phyloP scores from a whole-genome alignment of 2,797 vertebrate genomes.

The Hoplostethus mediterraneus region DNA sequence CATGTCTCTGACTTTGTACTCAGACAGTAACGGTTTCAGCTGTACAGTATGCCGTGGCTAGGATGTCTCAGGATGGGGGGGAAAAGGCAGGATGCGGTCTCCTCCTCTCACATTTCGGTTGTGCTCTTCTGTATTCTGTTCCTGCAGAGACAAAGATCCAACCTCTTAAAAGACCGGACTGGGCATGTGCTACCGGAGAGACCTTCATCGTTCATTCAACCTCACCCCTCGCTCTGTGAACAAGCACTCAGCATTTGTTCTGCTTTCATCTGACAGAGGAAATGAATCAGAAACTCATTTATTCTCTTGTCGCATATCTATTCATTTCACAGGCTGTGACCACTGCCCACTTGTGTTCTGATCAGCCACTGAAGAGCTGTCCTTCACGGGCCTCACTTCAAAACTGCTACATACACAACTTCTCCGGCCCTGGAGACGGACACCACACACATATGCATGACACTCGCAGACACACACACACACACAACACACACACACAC shows the following conservation, averaged over 20 bases:
- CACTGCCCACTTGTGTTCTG: slow-evolving; percentile 72
- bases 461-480: slow-evolving; percentile 12
- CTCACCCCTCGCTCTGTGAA: slow-evolving; percentile 43
- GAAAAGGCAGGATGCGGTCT: slow-evolving; percentile 32
- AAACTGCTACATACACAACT: slow-evolving; percentile 42
- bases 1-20: slow-evolving; percentile 31
- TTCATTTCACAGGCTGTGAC: slow-evolving; percentile 73
- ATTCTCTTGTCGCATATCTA: slow-evolving; percentile 68
- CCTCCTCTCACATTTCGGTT: slow-evolving; percentile 42
- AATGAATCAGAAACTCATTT: slow-evolving; percentile 79
- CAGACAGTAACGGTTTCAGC: slow-evolving; percentile 44
- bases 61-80: slow-evolving; percentile 44
- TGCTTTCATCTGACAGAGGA: slow-evolving; percentile 75
- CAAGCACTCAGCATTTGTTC: slow-evolving; percentile 67
- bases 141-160: slow-evolving; percentile 64
- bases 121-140: slow-evolving; percentile 59
- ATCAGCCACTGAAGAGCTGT: slow-evolving; percentile 68
- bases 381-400: slow-evolving; percentile 63
- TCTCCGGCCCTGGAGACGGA: slow-evolving; percentile 11
- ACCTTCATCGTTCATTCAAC: slow-evolving; percentile 59
- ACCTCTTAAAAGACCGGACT: slow-evolving; percentile 53
- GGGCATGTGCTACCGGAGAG: slow-evolving; percentile 59
- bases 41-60: slow-evolving; percentile 57
- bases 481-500: slow-evolving; percentile 33
- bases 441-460: slow-evolving; percentile 37